Base-by-base conservation (phyloP, 2,113 vertebrate species). In the Bucco capensis region DNA sequence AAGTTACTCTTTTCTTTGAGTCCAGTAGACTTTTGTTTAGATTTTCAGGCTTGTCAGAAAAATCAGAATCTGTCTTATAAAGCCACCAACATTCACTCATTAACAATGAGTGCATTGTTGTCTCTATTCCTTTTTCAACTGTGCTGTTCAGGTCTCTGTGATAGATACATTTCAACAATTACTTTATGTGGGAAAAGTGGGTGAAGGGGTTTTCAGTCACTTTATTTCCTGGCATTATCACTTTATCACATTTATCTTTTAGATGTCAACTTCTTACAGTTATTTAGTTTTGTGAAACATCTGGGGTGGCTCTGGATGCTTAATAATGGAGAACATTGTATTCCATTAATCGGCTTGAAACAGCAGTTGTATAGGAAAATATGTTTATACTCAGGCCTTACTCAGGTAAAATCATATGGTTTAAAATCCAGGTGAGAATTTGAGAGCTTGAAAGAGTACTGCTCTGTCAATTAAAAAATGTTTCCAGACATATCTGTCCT, bases 401-500 rank as follows among this genome's bases (percentile, higher is more conserved):
- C 23, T 70, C 14, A 70, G 78, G 37, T 81, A 78, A 79, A 89
- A 74, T 65, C 49, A 53, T 24, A 24, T 0, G 0, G 8, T 57
- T 80, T 87, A 87, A 87, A 86, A 91, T 23, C 21, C 47, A 76
- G 30, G 54, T 85, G 89, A 84, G 46, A 87, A 83, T 71, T 70
- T 80, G 35, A 64, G 27, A 56, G 9, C 42, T 70, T 61, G 18
- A 46, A 73, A 80, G 50, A 64, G 12, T 23, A 60, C 35, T 62
- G 22, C 12, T 50, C 10, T 69, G 16, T 38, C 69, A 70, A 69
- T 86, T 86, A 2, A 88, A 94, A 91, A 78, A 66, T 28, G 6
- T 35, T 95, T 83, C 66, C 47, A 88, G 75, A 28, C 33, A 60
- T 84, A 92, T 86, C 53, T 91, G 84, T 83, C 94, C 33, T 65